Percentiles rank a stretch among this genome's conserved stretches.
These are phyloP conservation scores for Platycnemis pennipes DNA, from an alignment of 2,888 invertebrate genomes.

Conservation along the genomic window DNA sequence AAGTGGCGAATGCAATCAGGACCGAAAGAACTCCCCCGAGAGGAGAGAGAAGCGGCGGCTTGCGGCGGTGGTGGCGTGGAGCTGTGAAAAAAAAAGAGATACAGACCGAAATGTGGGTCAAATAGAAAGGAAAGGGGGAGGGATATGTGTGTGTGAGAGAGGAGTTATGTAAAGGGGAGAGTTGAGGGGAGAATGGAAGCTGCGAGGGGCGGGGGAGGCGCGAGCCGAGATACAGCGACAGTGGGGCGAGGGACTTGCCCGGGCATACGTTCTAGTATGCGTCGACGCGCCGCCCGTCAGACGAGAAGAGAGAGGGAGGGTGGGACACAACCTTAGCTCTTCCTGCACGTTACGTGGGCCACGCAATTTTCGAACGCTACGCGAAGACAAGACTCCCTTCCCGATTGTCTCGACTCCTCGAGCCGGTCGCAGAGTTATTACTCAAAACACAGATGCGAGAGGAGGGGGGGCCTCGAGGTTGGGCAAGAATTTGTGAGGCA, in stretches of 20 bases:
- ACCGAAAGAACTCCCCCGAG: no score
- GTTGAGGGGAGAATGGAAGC: background rate
- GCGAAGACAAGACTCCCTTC: background rate
- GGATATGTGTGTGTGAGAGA: background rate
- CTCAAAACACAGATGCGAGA: background rate
- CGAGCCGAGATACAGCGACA: background rate
- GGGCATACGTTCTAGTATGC: no score
- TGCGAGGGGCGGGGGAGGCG: background rate
- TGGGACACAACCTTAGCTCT: background rate
- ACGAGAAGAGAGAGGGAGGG: background rate
- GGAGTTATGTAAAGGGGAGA: background rate
- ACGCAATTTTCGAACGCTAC: conserved; percentile 38
- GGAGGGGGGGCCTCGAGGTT: background rate
- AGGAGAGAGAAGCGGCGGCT: background rate
- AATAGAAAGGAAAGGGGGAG: conserved; percentile 54
- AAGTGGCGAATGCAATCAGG: no score
- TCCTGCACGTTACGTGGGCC: background rate
- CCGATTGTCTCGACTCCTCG: conserved; percentile 15
- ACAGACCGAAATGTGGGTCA: conserved; percentile 43
- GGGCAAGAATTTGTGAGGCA: background rate
- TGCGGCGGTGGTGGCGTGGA: background rate
- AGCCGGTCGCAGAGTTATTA: background rate
- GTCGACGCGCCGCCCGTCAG: no score
- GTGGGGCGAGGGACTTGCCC: background rate
- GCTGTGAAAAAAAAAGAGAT: conserved; percentile 29